These are phyloP conservation scores for Agonopterix alstromeriana DNA, from an alignment of 2,888 invertebrate species.

Conservation along the genomic window DNA sequence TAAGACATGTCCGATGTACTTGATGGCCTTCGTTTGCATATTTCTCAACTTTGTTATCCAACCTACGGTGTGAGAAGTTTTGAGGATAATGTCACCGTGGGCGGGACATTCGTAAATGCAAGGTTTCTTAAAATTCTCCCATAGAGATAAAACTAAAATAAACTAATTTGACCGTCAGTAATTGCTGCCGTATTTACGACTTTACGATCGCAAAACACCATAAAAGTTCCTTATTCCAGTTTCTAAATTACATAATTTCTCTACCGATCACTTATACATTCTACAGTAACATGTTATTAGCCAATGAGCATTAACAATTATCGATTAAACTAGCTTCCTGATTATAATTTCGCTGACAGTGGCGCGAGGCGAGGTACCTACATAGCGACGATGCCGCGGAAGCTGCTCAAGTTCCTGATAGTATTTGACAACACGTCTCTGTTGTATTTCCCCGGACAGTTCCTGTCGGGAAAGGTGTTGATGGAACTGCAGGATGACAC, in stretches of 20 bases:
- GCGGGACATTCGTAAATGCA: slow-evolving; percentile 47
- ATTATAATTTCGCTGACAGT: too few species aligned
- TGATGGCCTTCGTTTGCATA: slow-evolving; percentile 65
- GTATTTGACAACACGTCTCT: slow-evolving; percentile 95
- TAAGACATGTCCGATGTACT: slow-evolving; percentile 36
- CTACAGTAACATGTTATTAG: too few species aligned
- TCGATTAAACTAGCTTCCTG: too few species aligned
- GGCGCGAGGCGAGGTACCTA: too few species aligned
- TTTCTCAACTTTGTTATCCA: slow-evolving; percentile 59
- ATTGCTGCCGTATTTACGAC: too few species aligned
- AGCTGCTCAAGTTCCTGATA: slow-evolving; percentile 93
- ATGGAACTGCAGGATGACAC: slow-evolving; percentile 96
- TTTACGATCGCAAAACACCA: too few species aligned
- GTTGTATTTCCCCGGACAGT: slow-evolving; percentile 95
- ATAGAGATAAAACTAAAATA: slow-evolving; percentile 4
- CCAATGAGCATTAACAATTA: too few species aligned
- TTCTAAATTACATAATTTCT: too few species aligned
- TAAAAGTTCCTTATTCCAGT: too few species aligned
- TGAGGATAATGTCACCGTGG: slow-evolving; percentile 45
- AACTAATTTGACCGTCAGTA: too few species aligned
- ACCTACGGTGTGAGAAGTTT: slow-evolving; percentile 47
- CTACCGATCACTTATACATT: too few species aligned
- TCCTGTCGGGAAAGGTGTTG: slow-evolving; percentile 92
- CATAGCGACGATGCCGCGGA: slow-evolving; percentile 83
- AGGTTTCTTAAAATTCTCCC: slow-evolving; percentile 27